Conservation (phyloP, 2,888 invertebrate species). For the Lycophotia porphyrea region DNA sequence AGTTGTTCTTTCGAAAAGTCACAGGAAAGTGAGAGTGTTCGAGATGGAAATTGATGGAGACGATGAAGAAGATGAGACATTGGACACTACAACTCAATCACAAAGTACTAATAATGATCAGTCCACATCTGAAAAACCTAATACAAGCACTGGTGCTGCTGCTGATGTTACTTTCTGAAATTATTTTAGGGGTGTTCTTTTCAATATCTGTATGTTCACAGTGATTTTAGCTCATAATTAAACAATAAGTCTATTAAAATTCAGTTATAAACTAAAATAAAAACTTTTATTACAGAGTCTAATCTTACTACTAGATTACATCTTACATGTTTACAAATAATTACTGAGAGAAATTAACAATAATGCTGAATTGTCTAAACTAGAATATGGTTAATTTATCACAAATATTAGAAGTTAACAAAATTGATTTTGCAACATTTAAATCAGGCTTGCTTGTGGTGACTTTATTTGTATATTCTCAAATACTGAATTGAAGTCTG, state of each 20-base stretch:
- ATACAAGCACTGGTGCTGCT: slow-evolving; percentile 43
- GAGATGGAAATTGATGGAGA: slow-evolving; percentile 98
- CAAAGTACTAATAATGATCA: slow-evolving; percentile 78
- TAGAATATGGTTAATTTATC: slow-evolving; percentile 36
- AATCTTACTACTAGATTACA: slow-evolving; percentile 45
- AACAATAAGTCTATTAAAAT: slow-evolving; percentile 27
- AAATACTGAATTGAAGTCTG: slow-evolving; percentile 91
- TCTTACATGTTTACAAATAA: slow-evolving; percentile 41
- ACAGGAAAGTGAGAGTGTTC: slow-evolving; percentile 95
- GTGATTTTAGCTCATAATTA: neutral
- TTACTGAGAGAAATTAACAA: slow-evolving; percentile 22
- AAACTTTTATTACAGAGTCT: slow-evolving; percentile 44
- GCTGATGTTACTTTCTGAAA: slow-evolving; percentile 70
- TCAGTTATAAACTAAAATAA: slow-evolving; percentile 50
- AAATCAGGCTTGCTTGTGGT: slow-evolving; percentile 84
- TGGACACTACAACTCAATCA: slow-evolving; percentile 85
- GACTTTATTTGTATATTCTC: slow-evolving; percentile 91
- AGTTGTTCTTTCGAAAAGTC: slow-evolving; percentile 94
- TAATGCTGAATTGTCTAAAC: slow-evolving; percentile 20
- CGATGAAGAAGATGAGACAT: slow-evolving; percentile 94
- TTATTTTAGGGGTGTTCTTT: neutral
- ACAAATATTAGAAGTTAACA: slow-evolving; percentile 39
- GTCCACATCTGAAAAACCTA: slow-evolving; percentile 74
- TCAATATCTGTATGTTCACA: neutral
- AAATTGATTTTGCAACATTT: slow-evolving; percentile 46